phyloP scores from a whole-genome alignment of 2,888 invertebrate genomes.

The Drosophila rellima region DNA sequence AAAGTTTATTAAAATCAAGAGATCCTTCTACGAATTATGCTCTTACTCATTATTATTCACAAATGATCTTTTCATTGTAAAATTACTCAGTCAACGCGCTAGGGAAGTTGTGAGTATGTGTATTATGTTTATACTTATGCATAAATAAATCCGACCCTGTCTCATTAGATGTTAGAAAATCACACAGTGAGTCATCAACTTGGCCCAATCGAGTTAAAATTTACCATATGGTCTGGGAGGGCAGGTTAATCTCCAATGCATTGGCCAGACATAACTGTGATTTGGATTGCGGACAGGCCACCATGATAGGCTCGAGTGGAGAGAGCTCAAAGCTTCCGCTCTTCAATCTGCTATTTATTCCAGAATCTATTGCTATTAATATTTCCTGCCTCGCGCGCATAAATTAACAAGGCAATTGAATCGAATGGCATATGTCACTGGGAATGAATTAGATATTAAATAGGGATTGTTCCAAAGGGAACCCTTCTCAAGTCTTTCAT shows the following conservation, averaged over 20 bases:
- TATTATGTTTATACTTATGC: slow-evolving; percentile 17
- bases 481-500: slow-evolving; percentile 65
- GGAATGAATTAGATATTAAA: neutral
- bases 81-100: slow-evolving; percentile 10
- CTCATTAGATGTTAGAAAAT: slow-evolving; percentile 12
- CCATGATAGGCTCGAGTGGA: slow-evolving; percentile 35
- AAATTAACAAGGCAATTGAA: slow-evolving; percentile 63
- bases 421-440: neutral
- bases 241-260: slow-evolving; percentile 44
- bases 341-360: slow-evolving; percentile 2
- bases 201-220: slow-evolving; percentile 20
- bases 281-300: slow-evolving; percentile 41
- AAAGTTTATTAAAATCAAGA: neutral
- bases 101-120: neutral
- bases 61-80: neutral
- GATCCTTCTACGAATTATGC: slow-evolving; percentile 12
- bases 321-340: slow-evolving; percentile 56
- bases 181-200: slow-evolving; percentile 43
- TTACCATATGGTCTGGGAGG: slow-evolving; percentile 35
- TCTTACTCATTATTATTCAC: slow-evolving; percentile 12
- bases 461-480: slow-evolving; percentile 42
- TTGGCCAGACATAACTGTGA: slow-evolving; percentile 34
- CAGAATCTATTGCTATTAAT: slow-evolving; percentile 67
- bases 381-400: slow-evolving; percentile 79
- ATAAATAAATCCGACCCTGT: slow-evolving; percentile 24